phyloP scores from a whole-genome alignment of 1,140 invertebrate species.

The Halyomorpha halys region DNA sequence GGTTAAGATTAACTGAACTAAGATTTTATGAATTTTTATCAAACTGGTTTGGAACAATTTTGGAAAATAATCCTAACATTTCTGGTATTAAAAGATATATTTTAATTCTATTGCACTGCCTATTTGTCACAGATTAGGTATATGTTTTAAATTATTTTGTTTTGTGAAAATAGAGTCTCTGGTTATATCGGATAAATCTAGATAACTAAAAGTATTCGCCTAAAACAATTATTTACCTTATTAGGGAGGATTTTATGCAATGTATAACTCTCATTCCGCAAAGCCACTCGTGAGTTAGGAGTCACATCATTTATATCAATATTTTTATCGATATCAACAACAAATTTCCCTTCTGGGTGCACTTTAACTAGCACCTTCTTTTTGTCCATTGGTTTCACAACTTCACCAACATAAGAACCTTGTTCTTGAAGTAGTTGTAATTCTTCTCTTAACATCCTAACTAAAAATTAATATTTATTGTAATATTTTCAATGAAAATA shows the following conservation, averaged over 20 bases:
- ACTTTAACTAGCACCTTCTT: constrained; percentile 99
- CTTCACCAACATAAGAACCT: constrained; percentile 98
- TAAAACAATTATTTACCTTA: constrained; percentile 49
- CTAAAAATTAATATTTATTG: constrained; percentile 42
- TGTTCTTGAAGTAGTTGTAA: constrained; percentile 96
- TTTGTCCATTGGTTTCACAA: constrained; percentile 99
- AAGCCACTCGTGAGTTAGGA: constrained; percentile 92
- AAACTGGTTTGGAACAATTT: no score
- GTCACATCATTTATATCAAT: constrained; percentile 98
- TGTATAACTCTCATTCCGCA: constrained; percentile 97
- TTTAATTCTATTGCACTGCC: no score
- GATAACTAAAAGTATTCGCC: no score
- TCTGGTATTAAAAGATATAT: no score
- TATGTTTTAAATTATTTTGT: no score
- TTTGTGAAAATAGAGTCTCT: no score
- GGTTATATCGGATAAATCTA: no score
- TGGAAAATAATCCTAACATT: no score
- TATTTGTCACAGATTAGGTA: no score
- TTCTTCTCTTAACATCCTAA: constrained; percentile 95
- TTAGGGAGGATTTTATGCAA: constrained; percentile 98
- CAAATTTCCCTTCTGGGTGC: constrained; percentile 99
- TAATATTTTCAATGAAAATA: not conserved
- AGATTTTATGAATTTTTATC: no score
- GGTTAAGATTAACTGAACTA: no score
- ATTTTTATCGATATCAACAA: constrained; percentile 98